Conservation (phyloP, 2,113 vertebrate species). For the Pimephales promelas region DNA sequence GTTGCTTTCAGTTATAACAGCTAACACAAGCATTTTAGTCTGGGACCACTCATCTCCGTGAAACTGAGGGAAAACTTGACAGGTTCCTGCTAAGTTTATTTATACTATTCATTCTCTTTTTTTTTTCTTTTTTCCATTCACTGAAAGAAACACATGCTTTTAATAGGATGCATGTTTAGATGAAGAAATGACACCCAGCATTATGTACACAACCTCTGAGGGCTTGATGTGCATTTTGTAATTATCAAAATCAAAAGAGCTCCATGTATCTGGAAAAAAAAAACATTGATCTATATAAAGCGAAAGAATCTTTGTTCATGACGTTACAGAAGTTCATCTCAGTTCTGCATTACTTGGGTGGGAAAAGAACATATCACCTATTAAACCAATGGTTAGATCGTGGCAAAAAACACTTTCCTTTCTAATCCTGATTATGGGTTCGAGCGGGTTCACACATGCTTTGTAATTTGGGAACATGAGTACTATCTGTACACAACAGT, state of each 20-base stretch:
- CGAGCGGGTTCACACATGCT: neutral
- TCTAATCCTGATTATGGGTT: neutral
- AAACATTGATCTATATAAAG: neutral
- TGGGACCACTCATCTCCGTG: too few species aligned
- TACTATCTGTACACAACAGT: neutral
- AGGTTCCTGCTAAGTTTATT: neutral
- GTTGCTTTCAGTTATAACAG: too few species aligned
- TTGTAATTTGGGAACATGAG: neutral
- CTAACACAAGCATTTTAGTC: too few species aligned
- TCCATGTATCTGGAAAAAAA: neutral
- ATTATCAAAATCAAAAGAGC: neutral
- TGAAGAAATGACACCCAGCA: neutral
- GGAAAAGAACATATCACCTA: neutral
- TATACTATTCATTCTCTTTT: neutral
- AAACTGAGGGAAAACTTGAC: too few species aligned
- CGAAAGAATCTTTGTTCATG: neutral
- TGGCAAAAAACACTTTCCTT: neutral
- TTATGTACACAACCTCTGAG: neutral
- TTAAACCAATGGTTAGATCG: neutral
- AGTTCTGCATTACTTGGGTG: slow-evolving; percentile 8
- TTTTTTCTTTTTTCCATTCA: slow-evolving; percentile 27
- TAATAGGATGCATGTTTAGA: slow-evolving; percentile 9
- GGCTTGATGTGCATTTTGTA: slow-evolving; percentile 3
- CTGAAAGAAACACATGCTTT: slow-evolving; percentile 38
- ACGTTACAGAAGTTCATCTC: slow-evolving; percentile 8